Percentiles rank a stretch among this genome's conserved stretches.
phyloP scores from a whole-genome alignment of 1,140 invertebrate species.

The Zeugodacus cucurbitae region DNA sequence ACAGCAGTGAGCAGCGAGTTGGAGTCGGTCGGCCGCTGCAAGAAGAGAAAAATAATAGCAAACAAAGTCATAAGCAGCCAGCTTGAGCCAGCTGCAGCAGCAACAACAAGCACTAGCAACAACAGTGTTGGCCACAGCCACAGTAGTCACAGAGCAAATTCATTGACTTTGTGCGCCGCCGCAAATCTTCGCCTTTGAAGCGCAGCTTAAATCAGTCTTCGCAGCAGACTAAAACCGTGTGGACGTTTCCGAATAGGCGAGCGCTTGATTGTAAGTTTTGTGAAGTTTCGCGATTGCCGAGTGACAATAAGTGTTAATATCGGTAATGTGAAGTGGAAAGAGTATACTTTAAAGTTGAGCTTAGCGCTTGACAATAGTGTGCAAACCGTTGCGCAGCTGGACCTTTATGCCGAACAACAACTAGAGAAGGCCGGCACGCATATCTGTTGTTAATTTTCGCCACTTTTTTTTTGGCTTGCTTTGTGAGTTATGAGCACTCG shows the following conservation, averaged over 20 bases:
- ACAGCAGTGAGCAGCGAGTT: background rate
- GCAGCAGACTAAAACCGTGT: conserved; percentile 17
- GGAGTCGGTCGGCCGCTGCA: background rate
- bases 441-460: background rate
- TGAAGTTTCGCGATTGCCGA: background rate
- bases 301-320: background rate
- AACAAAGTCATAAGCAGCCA: background rate
- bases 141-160: background rate
- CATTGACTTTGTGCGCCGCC: background rate
- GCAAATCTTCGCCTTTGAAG: conserved; percentile 3
- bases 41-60: background rate
- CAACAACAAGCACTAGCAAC: background rate
- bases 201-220: conserved; percentile 9
- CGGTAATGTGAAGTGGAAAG: background rate
- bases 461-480: background rate
- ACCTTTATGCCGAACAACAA: background rate
- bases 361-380: background rate
- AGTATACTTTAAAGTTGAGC: too few relatives aligned
- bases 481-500: background rate
- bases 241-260: background rate
- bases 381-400: background rate
- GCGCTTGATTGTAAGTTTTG: background rate
- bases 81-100: background rate
- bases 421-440: background rate
- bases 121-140: background rate